Conservation (phyloP, 2,888 invertebrate species). For the Nemurella pictetii region DNA sequence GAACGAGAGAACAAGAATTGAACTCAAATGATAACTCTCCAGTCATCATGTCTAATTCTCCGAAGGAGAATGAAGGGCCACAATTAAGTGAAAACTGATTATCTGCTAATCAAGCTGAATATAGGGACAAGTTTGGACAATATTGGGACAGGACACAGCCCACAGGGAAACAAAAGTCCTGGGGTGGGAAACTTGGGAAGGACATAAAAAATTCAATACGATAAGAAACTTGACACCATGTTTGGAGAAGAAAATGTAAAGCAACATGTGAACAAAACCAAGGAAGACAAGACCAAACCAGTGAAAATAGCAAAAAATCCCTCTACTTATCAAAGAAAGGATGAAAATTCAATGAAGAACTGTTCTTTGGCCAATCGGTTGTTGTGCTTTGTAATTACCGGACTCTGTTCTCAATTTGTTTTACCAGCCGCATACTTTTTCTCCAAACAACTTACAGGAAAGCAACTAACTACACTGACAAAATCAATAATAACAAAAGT, state of each 20-base stretch:
- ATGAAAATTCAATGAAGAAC: neutral
- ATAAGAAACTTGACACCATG: neutral
- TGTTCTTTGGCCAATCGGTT: neutral
- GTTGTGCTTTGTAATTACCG: neutral
- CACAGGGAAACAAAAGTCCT: no score
- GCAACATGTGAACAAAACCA: neutral
- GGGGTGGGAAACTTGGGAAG: no score
- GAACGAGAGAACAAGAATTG: no score
- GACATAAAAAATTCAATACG: neutral
- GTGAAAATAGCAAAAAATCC: neutral
- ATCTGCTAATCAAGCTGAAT: no score
- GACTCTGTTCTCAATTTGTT: neutral
- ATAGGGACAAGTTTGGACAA: no score
- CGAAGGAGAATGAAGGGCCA: no score
- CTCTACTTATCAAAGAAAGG: neutral
- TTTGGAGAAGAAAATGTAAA: neutral
- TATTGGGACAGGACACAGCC: no score
- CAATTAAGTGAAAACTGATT: no score
- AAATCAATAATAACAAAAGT: neutral
- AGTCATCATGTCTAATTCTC: no score
- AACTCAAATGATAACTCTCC: no score
- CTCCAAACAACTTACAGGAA: neutral
- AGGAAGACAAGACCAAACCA: no score
- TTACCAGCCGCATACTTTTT: neutral
- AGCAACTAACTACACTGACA: neutral